Conservation (phyloP, 2,113 vertebrate species). For the Anas platyrhynchos region DNA sequence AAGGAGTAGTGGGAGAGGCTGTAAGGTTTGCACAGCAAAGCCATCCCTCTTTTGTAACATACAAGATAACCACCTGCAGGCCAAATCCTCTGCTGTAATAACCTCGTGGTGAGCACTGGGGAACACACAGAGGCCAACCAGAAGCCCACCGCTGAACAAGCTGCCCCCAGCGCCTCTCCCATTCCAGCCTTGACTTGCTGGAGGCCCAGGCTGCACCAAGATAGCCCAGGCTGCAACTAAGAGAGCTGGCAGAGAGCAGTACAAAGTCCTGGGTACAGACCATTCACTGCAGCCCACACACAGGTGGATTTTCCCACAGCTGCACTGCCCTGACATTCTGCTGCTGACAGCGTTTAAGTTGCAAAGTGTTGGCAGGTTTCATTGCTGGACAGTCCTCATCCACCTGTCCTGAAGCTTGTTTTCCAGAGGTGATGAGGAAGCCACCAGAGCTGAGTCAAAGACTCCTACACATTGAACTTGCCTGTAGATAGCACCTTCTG, state of each 20-base stretch:
- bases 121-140: background rate
- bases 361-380: background rate
- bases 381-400: background rate
- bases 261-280: background rate
- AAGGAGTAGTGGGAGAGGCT: background rate
- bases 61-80: background rate
- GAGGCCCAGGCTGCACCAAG: background rate
- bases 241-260: background rate
- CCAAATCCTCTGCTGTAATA: background rate
- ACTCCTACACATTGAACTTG: background rate
- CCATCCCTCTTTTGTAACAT: background rate
- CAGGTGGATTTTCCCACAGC: background rate
- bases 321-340: background rate
- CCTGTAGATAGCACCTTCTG: background rate
- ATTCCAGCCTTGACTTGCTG: background rate
- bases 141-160: background rate
- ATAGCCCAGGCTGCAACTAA: background rate
- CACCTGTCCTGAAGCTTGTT: background rate
- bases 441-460: background rate
- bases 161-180: background rate
- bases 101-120: background rate
- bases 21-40: background rate
- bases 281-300: background rate
- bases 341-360: background rate
- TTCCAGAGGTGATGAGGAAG: background rate